Conservation (phyloP, 2,888 invertebrate genomes). For the Athalia cordata region DNA sequence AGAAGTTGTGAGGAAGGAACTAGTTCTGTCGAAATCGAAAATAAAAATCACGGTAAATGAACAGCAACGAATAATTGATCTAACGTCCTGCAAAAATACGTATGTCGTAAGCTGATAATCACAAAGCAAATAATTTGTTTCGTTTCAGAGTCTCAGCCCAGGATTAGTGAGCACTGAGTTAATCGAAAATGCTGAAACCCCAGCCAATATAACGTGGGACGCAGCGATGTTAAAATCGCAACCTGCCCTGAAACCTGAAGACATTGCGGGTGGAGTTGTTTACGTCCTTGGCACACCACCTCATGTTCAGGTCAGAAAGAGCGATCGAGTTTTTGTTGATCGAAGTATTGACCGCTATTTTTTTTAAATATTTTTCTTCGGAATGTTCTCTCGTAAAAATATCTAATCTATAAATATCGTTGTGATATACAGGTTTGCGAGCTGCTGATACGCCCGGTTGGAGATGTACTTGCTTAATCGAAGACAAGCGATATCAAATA, state of each 20-base stretch:
- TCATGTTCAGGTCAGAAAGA: slow-evolving; percentile 74
- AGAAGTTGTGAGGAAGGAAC: slow-evolving; percentile 74
- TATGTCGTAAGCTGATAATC: background rate
- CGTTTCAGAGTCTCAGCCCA: slow-evolving; percentile 68
- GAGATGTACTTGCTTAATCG: background rate
- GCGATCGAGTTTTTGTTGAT: slow-evolving; percentile 51
- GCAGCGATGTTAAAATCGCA: background rate
- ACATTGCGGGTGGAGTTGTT: slow-evolving; percentile 65
- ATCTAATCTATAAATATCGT: background rate
- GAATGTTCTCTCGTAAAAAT: slow-evolving; percentile 46
- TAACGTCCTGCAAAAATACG: background rate
- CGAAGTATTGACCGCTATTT: slow-evolving; percentile 64
- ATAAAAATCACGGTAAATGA: slow-evolving; percentile 71
- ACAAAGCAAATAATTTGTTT: background rate
- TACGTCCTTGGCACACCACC: slow-evolving; percentile 78
- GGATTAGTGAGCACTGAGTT: slow-evolving; percentile 66
- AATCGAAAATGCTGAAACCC: slow-evolving; percentile 50
- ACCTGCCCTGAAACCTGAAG: slow-evolving; percentile 52
- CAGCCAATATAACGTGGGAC: slow-evolving; percentile 33
- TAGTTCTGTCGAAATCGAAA: slow-evolving; percentile 65
- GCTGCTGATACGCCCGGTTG: slow-evolving; percentile 42
- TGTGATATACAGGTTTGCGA: slow-evolving; percentile 42
- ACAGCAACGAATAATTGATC: background rate
- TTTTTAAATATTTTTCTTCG: slow-evolving; percentile 63
- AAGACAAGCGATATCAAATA: background rate